Evolutionary conservation across 2,888 invertebrate species (phyloP), one percentile per base, ranked within the genome.

Genomic region (Tetranychus piercei): DNA sequence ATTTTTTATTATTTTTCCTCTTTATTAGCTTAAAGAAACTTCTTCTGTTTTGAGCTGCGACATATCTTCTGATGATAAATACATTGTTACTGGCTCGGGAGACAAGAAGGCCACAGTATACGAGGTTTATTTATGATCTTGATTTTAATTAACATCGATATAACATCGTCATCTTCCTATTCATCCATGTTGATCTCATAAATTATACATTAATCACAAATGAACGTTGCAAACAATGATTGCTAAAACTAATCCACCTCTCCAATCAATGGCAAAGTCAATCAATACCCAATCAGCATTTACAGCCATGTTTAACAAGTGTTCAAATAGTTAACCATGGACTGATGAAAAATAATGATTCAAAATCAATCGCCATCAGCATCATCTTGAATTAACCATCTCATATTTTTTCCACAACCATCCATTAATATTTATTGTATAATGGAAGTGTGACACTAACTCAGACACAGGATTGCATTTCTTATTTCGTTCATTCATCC

Each of bases 91-190:
- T 74, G 95, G 95, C 78, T 94, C 94, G 67, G 94, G 94, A 76
- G 94, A 95, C 86, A 94, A 94, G 85, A 94, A 94, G 82, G 94
- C 94, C 78, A 94, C 94, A 79, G 90, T 94, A 78, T 94, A 94
- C 84, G 93, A 94, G 87, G 94, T 94, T 83, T 55, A 55, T 15
- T 55, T 15, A 55, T 55, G 55, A 55, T 55, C 55, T 55, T 55
- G 15, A 55, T 55, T 55, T 55, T 55, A 55, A 55, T 55, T 55
- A 15, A 15, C 55, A 55, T 55, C 55, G 55, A 55, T 55, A 15
- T 15, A 55, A 55, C 55, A 55, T 55, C 55, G 55, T 55, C 15
- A 55, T 15, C 55, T 55, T 55, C 55, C 55, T 15, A 55, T 55
- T 55, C 55, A 15, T 55, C 9, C 55, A 55, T 7, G 11, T 55